Percentiles rank a stretch among this genome's conserved stretches.
Conservation (phyloP, 1,140 invertebrate genomes). For the Apis laboriosa region DNA sequence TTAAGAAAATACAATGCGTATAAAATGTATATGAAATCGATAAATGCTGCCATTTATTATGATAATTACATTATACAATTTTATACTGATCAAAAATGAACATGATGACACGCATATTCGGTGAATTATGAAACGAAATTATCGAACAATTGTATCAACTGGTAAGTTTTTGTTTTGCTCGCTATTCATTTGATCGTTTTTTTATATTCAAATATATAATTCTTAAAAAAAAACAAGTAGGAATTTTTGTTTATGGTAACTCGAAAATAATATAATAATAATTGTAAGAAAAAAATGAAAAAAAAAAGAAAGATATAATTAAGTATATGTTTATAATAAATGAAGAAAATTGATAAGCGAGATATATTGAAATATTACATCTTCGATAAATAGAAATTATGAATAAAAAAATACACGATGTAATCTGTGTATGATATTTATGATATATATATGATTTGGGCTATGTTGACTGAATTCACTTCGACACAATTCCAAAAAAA, state of each 20-base stretch:
- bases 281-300: not conserved
- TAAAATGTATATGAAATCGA: slow-evolving; percentile 39
- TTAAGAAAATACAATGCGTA: not conserved
- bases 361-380: not conserved
- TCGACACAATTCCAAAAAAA: not conserved
- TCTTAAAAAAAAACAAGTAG: not conserved
- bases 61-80: slow-evolving; percentile 2
- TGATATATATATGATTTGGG: too few relatives aligned
- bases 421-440: not conserved
- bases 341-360: not conserved
- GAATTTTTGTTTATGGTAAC: not conserved
- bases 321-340: not conserved
- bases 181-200: not conserved
- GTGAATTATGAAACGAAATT: not conserved
- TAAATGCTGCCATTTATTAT: slow-evolving; percentile 73
- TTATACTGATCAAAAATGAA: not conserved
- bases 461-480: not conserved
- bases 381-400: not conserved
- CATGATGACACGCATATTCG: not conserved
- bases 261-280: not conserved
- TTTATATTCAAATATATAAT: not conserved
- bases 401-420: not conserved
- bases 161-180: not conserved
- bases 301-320: not conserved
- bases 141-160: not conserved